Evolutionary conservation across 2,888 invertebrate species (phyloP).

Genomic region (Eucera pruinosa): DNA sequence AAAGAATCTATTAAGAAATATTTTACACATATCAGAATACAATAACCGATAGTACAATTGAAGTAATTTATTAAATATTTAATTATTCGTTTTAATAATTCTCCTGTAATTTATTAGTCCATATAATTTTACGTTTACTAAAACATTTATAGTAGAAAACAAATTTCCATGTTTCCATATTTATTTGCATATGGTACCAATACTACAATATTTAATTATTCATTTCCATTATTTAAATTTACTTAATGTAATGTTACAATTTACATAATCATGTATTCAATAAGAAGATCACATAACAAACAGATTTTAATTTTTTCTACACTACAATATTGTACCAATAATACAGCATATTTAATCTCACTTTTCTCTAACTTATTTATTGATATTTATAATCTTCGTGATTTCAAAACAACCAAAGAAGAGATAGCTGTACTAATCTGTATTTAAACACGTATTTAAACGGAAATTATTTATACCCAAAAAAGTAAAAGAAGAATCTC

Average conservation of each 20-base stretch:
- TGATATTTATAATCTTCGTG: neutral
- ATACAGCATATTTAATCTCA: neutral
- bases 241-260: too few species aligned
- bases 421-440: conserved; percentile 30
- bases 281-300: neutral
- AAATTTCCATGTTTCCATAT: too few species aligned
- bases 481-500: neutral
- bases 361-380: conserved; percentile 18
- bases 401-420: conserved; percentile 46
- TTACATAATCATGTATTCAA: too few species aligned
- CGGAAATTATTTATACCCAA: conserved; percentile 18
- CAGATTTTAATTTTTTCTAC: neutral
- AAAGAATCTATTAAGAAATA: too few species aligned
- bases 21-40: neutral
- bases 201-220: too few species aligned
- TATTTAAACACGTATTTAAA: conserved; percentile 34
- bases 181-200: too few species aligned
- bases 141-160: too few species aligned
- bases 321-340: too few species aligned
- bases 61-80: neutral
- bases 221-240: too few species aligned
- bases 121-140: too few species aligned
- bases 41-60: neutral
- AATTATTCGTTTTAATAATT: neutral
- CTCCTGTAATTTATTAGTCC: neutral